Percentiles rank a stretch among this genome's conserved stretches.
phyloP scores from a whole-genome alignment of 2,888 invertebrate genomes.

The Flexamia atlantica region DNA sequence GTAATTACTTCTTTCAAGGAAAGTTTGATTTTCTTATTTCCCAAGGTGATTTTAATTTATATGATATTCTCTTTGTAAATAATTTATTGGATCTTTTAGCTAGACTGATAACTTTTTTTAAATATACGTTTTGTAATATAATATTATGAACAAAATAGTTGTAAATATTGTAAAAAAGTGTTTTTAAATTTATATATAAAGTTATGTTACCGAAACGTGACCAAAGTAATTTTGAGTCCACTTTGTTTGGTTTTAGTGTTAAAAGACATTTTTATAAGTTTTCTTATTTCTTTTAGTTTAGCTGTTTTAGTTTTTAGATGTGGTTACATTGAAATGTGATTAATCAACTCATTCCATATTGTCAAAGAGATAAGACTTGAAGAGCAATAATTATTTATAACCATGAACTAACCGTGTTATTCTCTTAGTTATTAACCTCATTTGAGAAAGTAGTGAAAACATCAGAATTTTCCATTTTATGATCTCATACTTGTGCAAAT shows the following conservation, averaged over 20 bases:
- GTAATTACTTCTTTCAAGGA: constrained; percentile 1
- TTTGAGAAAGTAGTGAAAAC: not conserved
- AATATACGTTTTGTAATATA: constrained; percentile 46
- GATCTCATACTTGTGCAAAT: constrained; percentile 1
- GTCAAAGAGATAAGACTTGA: not conserved
- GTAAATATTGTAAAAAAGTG: constrained; percentile 49
- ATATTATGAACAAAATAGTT: constrained; percentile 37
- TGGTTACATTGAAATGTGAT: constrained; percentile 17
- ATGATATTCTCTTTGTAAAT: constrained; percentile 41
- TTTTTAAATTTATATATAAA: constrained; percentile 46
- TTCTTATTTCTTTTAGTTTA: constrained; percentile 35
- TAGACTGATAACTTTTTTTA: constrained; percentile 50
- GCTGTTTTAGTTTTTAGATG: constrained; percentile 8
- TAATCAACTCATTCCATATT: constrained; percentile 16
- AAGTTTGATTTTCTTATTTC: constrained; percentile 7
- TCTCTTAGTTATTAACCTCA: not conserved
- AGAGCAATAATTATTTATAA: constrained; percentile 3
- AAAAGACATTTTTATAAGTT: constrained; percentile 58
- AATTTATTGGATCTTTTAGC: constrained; percentile 23
- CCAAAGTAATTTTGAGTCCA: constrained; percentile 57
- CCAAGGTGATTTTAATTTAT: constrained; percentile 29
- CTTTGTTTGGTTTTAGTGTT: constrained; percentile 53
- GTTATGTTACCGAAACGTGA: constrained; percentile 50
- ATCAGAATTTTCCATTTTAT: not conserved
- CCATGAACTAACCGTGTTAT: not conserved